These are phyloP conservation scores for Hipparchia sbordonii DNA, from an alignment of 2,888 invertebrate species.

Conservation along the genomic window DNA sequence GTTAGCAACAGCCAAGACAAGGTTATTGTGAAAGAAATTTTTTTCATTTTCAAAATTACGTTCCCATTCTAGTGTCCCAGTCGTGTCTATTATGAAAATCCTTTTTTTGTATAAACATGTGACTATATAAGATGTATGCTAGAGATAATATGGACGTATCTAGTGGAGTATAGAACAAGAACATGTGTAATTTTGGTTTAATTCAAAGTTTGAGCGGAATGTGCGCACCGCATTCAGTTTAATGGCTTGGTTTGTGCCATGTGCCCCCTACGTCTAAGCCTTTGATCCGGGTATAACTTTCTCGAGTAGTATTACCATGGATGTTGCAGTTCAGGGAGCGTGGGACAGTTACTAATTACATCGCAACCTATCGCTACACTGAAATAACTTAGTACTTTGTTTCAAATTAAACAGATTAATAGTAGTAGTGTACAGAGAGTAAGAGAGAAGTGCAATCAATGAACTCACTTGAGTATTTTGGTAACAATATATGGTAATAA, in stretches of 20 bases:
- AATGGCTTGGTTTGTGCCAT: conserved; percentile 18
- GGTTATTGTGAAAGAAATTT: too few relatives aligned
- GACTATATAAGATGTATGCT: too few relatives aligned
- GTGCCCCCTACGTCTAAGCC: conserved; percentile 22
- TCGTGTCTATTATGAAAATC: too few relatives aligned
- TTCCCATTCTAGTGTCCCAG: too few relatives aligned
- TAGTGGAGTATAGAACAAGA: background rate
- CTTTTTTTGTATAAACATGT: too few relatives aligned
- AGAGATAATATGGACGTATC: background rate
- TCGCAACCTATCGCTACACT: conserved; percentile 5
- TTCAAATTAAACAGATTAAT: conserved; percentile 3
- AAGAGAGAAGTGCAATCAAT: too few relatives aligned
- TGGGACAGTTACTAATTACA: conserved; percentile 18
- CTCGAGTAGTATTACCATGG: conserved; percentile 14
- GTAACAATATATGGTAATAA: too few relatives aligned
- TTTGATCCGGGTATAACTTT: conserved; percentile 31
- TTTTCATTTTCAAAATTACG: too few relatives aligned
- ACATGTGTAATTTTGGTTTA: background rate
- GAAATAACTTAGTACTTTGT: background rate
- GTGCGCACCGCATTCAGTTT: conserved; percentile 1
- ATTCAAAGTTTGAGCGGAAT: background rate
- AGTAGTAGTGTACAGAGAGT: background rate
- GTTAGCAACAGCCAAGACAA: too few relatives aligned
- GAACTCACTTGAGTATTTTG: too few relatives aligned
- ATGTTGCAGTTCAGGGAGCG: conserved; percentile 21